Conservation (phyloP, 2,797 vertebrate genomes). For the Clarias fuscus region DNA sequence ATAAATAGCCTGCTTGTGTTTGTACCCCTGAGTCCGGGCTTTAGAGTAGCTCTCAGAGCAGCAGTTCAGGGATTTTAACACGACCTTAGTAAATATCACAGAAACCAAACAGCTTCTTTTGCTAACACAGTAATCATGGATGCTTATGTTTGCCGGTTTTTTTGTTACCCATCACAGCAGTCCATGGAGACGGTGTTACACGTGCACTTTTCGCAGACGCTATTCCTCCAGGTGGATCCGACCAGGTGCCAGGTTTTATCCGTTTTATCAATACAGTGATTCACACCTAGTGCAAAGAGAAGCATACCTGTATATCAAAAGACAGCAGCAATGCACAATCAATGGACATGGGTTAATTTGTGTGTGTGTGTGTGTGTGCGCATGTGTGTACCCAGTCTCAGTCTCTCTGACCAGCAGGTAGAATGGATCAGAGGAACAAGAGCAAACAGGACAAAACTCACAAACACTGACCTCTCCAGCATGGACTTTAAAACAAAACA, state of each 20-base stretch:
- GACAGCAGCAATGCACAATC: neutral
- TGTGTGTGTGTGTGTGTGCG: neutral
- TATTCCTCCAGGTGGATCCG: neutral
- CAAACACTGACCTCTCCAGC: neutral
- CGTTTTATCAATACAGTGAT: neutral
- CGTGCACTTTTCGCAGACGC: neutral
- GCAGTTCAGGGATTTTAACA: neutral
- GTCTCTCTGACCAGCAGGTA: neutral
- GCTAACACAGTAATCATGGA: neutral
- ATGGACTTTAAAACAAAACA: neutral
- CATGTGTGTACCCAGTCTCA: neutral
- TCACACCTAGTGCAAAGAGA: neutral
- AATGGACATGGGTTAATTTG: neutral
- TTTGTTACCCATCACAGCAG: neutral
- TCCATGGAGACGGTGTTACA: neutral
- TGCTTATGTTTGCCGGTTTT: no score
- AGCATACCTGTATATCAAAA: neutral
- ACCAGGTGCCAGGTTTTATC: neutral
- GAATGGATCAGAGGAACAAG: neutral
- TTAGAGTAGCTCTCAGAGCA: neutral
- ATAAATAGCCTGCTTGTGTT: neutral
- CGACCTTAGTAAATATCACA: neutral
- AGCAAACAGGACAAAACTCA: neutral
- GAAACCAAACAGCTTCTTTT: neutral
- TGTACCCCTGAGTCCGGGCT: neutral